Percentiles rank a stretch among this genome's conserved stretches.
These are phyloP conservation scores for Drosophila tsacasi DNA, from an alignment of 1,140 invertebrate species.

Conservation along the genomic window DNA sequence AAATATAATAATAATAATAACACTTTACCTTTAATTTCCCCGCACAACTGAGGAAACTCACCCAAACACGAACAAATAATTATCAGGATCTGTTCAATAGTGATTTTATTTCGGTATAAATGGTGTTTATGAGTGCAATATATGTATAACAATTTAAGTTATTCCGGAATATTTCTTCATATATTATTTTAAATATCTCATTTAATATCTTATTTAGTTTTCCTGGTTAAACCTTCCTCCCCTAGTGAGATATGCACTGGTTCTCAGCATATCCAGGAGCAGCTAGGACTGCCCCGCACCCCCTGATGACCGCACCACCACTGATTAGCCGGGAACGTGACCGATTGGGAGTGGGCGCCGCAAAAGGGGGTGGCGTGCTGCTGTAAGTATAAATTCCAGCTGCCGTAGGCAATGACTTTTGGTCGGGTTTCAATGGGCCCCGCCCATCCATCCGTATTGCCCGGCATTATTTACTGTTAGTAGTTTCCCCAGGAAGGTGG, in stretches of 20 bases:
- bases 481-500: slow-evolving; percentile 34
- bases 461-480: slow-evolving; percentile 69
- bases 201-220: too few relatives aligned
- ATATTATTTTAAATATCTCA: too few relatives aligned
- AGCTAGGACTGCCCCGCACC: not conserved
- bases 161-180: too few relatives aligned
- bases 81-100: too few relatives aligned
- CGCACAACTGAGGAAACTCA: too few relatives aligned
- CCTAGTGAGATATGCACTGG: not conserved
- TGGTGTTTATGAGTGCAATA: too few relatives aligned
- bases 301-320: slow-evolving; percentile 9
- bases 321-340: slow-evolving; percentile 45
- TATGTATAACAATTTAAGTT: too few relatives aligned
- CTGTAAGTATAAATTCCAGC: slow-evolving; percentile 63
- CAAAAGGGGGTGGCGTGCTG: not conserved
- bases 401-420: slow-evolving; percentile 63
- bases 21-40: too few relatives aligned
- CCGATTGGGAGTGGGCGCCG: not conserved
- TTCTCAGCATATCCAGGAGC: not conserved
- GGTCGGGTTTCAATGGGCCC: slow-evolving; percentile 14
- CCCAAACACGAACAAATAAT: too few relatives aligned
- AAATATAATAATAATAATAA: too few relatives aligned
- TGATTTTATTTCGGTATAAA: too few relatives aligned
- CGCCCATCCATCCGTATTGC: slow-evolving; percentile 3
- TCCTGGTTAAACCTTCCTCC: not conserved